Evolutionary conservation across 2,113 vertebrate species (phyloP).

Genomic region (Mormoops blainvillei): DNA sequence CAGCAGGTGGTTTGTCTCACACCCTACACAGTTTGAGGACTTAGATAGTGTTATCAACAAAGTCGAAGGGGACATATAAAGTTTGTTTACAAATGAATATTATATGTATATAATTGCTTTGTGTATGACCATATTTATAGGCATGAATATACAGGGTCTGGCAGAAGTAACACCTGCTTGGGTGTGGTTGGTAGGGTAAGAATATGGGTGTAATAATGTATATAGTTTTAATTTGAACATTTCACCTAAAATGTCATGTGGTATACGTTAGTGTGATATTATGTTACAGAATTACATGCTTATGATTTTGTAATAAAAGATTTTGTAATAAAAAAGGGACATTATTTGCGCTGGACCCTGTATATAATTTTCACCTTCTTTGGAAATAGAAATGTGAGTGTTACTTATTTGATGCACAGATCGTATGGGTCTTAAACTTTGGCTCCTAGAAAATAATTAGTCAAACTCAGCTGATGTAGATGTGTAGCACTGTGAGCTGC

Average conservation of each 20-base stretch:
- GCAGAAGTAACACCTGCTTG: no score
- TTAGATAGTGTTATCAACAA: background rate
- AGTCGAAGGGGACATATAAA: background rate
- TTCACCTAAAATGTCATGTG: no score
- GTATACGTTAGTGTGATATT: no score
- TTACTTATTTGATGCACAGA: background rate
- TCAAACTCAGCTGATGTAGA: background rate
- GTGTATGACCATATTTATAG: background rate
- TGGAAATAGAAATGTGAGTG: background rate
- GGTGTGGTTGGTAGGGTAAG: no score
- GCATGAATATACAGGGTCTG: background rate
- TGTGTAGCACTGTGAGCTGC: background rate
- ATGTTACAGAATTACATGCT: no score
- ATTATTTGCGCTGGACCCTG: no score
- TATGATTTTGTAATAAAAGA: no score
- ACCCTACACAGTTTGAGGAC: background rate
- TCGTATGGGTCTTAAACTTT: background rate
- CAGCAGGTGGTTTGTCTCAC: background rate
- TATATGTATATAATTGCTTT: background rate
- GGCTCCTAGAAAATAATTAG: background rate
- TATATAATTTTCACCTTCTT: background rate
- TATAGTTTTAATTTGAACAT: no score
- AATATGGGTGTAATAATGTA: no score
- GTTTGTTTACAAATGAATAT: background rate
- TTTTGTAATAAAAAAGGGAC: no score